Percentiles rank a stretch among this genome's conserved stretches.
Conservation (phyloP, 2,797 vertebrate genomes). For the Leuciscus waleckii region DNA sequence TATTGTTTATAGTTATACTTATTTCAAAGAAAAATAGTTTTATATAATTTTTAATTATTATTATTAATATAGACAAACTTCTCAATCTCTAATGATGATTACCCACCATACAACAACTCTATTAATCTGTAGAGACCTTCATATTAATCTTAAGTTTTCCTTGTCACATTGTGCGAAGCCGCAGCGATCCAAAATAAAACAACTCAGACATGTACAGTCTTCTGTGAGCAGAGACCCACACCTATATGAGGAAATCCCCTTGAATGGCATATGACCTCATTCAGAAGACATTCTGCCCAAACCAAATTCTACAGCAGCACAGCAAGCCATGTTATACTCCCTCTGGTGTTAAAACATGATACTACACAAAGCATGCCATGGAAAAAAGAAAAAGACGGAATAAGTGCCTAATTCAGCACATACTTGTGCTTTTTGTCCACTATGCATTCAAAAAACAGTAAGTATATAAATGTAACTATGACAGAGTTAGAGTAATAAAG, state of each 20-base stretch:
- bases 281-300: slow-evolving; percentile 70
- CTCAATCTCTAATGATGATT: slow-evolving; percentile 13
- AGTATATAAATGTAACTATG: not conserved
- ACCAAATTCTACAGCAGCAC: slow-evolving; percentile 54
- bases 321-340: slow-evolving; percentile 34
- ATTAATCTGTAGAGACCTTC: not conserved
- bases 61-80: not conserved
- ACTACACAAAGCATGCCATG: slow-evolving; percentile 37
- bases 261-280: slow-evolving; percentile 76
- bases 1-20: not conserved
- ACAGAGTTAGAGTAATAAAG: not conserved
- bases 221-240: slow-evolving; percentile 66
- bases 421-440: not conserved
- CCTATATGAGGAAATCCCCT: slow-evolving; percentile 75
- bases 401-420: slow-evolving; percentile 29
- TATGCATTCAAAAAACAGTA: not conserved
- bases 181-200: slow-evolving; percentile 54
- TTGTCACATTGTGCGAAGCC: slow-evolving; percentile 28
- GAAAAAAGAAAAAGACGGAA: not conserved
- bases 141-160: not conserved
- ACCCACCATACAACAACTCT: slow-evolving; percentile 5
- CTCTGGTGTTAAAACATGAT: slow-evolving; percentile 55
- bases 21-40: not conserved
- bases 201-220: slow-evolving; percentile 16
- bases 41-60: not conserved